Percentiles rank a stretch among this genome's conserved stretches.
phyloP scores from a whole-genome alignment of 1,140 invertebrate genomes.

The Macrocentrus cingulum region DNA sequence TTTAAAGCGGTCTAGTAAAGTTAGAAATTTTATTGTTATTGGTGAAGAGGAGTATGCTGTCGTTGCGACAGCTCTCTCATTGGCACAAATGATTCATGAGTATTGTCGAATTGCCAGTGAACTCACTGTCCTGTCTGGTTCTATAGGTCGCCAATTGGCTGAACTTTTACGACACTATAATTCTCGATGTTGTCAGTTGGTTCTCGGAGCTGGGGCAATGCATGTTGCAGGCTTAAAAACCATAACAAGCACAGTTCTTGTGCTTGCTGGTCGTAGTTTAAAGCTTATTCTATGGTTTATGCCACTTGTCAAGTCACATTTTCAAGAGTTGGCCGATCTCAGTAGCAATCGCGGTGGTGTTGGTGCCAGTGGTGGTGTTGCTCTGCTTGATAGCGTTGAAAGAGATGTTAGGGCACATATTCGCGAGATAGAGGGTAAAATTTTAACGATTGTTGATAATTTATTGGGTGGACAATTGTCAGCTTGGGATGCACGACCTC shows the following conservation, averaged over 20 bases:
- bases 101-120: conserved; percentile 74
- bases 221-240: conserved; percentile 93
- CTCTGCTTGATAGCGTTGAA: conserved; percentile 67
- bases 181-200: conserved; percentile 89
- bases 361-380: conserved; percentile 48
- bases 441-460: conserved; percentile 85
- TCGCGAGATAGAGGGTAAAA: conserved; percentile 87
- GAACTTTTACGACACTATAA: conserved; percentile 90
- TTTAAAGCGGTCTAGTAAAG: conserved; percentile 41
- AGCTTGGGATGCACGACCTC: conserved; percentile 91
- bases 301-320: conserved; percentile 70
- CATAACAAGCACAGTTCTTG: conserved; percentile 93
- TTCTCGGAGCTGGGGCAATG: conserved; percentile 93
- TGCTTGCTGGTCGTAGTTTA: conserved; percentile 85
- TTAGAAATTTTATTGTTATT: conserved; percentile 64
- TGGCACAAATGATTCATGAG: conserved; percentile 85
- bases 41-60: conserved; percentile 83
- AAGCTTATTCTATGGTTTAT: conserved; percentile 78
- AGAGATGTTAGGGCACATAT: conserved; percentile 87
- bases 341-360: conserved; percentile 43
- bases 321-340: conserved; percentile 58
- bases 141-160: conserved; percentile 77
- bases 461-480: conserved; percentile 75
- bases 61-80: conserved; percentile 80
- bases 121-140: conserved; percentile 66